A percentile compares a stretch with the other conserved stretches of the same genome.
Evolutionary conservation across 2,888 invertebrate genomes (phyloP).

Genomic region (Lasioglossum pauxillum): DNA sequence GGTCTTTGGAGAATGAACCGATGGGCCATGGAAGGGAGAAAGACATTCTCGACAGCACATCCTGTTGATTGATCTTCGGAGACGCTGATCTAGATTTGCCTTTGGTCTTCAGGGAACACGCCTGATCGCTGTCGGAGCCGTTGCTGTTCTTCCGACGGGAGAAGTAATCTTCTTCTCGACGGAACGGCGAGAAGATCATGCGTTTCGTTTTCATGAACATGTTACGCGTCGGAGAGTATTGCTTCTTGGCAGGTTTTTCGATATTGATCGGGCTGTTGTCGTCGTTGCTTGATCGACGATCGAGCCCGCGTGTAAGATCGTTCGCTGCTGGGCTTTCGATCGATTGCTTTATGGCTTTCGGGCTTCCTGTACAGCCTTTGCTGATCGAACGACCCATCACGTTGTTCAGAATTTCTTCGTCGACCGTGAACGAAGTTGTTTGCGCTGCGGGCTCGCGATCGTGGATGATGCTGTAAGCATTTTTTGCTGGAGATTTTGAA

Average conservation of each 20-base stretch:
- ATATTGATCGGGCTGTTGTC: neutral
- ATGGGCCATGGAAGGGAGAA: slow-evolving; percentile 66
- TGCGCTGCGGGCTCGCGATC: slow-evolving; percentile 39
- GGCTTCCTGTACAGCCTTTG: slow-evolving; percentile 28
- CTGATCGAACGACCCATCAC: slow-evolving; percentile 48
- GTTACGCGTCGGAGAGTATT: slow-evolving; percentile 84
- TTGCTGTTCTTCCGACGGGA: slow-evolving; percentile 27
- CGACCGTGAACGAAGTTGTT: slow-evolving; percentile 69
- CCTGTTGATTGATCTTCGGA: slow-evolving; percentile 59
- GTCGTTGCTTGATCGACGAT: neutral
- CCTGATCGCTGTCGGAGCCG: slow-evolving; percentile 15
- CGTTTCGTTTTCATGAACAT: slow-evolving; percentile 92
- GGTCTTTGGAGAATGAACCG: slow-evolving; percentile 53
- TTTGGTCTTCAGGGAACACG: slow-evolving; percentile 35
- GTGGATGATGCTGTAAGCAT: neutral
- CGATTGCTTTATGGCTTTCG: neutral
- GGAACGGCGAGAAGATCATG: slow-evolving; percentile 91
- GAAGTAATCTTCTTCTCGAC: slow-evolving; percentile 78
- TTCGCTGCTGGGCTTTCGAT: neutral
- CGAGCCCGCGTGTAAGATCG: accelerated
- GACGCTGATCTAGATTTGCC: slow-evolving; percentile 68
- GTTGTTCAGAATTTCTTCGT: slow-evolving; percentile 64
- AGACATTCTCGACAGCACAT: slow-evolving; percentile 54
- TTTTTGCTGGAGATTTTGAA: neutral
- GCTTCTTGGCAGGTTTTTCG: slow-evolving; percentile 30